Evolutionary conservation across 1,140 invertebrate species (phyloP).

Genomic region (Daktulosphaira vitifoliae): DNA sequence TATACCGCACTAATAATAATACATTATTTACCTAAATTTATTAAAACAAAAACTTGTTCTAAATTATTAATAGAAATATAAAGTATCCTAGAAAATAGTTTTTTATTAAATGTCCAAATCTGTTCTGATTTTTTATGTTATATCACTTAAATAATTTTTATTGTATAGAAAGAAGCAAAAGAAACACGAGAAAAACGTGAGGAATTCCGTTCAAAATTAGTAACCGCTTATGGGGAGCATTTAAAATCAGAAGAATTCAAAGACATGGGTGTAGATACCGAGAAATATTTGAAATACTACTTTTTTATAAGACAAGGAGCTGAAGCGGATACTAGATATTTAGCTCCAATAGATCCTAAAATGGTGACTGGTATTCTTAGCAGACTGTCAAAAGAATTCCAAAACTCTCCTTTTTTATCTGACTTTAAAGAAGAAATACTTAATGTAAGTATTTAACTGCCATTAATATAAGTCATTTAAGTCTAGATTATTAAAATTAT

Average conservation of each 20-base stretch:
- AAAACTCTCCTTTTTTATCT: conserved; percentile 22
- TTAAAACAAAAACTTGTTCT: neutral
- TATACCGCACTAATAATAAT: no score
- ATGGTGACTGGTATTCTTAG: conserved; percentile 5
- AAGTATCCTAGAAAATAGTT: no score
- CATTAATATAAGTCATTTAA: neutral
- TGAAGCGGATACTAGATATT: conserved; percentile 6
- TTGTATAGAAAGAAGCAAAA: conserved; percentile 7
- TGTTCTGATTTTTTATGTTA: no score
- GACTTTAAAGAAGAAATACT: conserved; percentile 28
- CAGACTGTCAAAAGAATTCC: neutral
- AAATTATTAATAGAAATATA: neutral
- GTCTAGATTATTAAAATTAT: no score
- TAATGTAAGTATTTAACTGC: conserved; percentile 1
- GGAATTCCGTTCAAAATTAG: conserved; percentile 2
- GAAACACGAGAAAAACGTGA: conserved; percentile 2
- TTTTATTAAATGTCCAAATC: no score
- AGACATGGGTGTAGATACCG: neutral
- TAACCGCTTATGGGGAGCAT: neutral
- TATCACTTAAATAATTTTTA: neutral
- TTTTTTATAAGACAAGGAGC: conserved; percentile 25
- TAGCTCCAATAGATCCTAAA: conserved; percentile 9
- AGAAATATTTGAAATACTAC: conserved; percentile 21
- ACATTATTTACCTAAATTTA: neutral
- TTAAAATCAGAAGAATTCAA: neutral